Evolutionary conservation across 2,797 vertebrate species (phyloP), one percentile per base, ranked within the genome.

Genomic region (Oophaga sylvatica): DNA sequence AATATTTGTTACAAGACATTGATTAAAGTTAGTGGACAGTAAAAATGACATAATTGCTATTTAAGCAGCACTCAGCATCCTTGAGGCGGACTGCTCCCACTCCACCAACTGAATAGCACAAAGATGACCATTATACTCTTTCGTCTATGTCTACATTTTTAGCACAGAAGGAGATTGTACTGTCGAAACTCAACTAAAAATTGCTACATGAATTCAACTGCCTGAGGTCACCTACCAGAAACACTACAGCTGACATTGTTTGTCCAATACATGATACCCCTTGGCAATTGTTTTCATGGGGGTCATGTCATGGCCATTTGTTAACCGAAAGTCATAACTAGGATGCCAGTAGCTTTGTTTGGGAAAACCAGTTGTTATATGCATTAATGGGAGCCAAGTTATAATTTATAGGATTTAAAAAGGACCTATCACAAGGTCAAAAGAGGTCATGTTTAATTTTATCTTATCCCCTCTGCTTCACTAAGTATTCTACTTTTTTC

Each of bases 171-270:
- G 7, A 84, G 57, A 84, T 84, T 84, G 59, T 84, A 59, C 83
- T 45, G 22, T 48, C 9, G 41, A 84, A 76, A 75, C 31, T 19
- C 70, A 35, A 73, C 82, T 26, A 19, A 84, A 73, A 75, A 60
- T 29, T 45, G n/a, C 16, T 77, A 82, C 68, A 68, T 63, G 35
- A 78, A 83, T 77, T 68, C 53, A 78, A 29, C 53, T 59, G 86
- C 15, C 80, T 48, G 41, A 79, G 63, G 63, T 87, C 81, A 78
- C 70, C 31, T 79, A 79, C n/a, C 62, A 79, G 73, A 15, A 76
- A 71, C 87, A 87, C 73, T 62, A 68, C 73, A 87, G 75, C 73
- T 83, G 53, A 87, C 63, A 62, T 41, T 83, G 65, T 83, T 83
- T 84, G 87, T 82, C 71, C 63, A 83, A 67, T 35, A 83, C 56